Evolutionary conservation across 2,888 invertebrate genomes (phyloP).

Genomic region (Zygothrica quintamaculata): DNA sequence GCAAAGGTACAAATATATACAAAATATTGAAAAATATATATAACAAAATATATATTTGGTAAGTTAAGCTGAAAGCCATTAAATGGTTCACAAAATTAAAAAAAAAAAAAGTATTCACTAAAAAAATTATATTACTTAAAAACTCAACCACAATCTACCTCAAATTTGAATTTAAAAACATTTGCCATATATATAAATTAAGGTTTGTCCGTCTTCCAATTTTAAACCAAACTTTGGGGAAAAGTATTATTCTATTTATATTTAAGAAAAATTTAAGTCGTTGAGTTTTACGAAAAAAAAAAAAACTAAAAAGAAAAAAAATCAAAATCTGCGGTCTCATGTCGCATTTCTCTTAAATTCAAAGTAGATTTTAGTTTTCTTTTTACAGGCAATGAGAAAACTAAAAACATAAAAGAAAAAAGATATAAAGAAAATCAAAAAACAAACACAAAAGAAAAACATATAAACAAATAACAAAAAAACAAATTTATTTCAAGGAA

Average conservation of each 20-base stretch:
- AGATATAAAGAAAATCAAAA: too few relatives aligned
- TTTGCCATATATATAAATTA: not conserved
- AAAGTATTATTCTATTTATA: not conserved
- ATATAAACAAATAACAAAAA: conserved; percentile 46
- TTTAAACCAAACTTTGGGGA: conserved; percentile 4
- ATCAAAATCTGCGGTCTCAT: conserved; percentile 54
- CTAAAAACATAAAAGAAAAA: conserved; percentile 41
- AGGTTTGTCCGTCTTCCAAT: not conserved
- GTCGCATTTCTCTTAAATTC: conserved; percentile 58
- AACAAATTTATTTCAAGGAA: conserved; percentile 58
- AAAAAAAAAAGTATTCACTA: conserved; percentile 10
- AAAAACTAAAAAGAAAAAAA: too few relatives aligned
- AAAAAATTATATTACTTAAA: conserved; percentile 6
- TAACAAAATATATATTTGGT: conserved; percentile 53
- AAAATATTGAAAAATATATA: conserved; percentile 31
- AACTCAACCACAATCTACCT: conserved; percentile 47
- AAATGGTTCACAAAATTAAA: conserved; percentile 21
- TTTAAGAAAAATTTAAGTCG: conserved; percentile 14
- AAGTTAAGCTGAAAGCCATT: conserved; percentile 61
- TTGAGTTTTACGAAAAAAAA: conserved; percentile 56
- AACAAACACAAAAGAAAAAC: conserved; percentile 42
- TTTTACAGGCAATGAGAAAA: conserved; percentile 71
- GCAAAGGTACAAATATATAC: conserved; percentile 2
- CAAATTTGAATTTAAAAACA: not conserved
- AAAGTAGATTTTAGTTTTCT: conserved; percentile 73